These are phyloP conservation scores for Semicossyphus pulcher DNA, from an alignment of 2,113 vertebrate genomes.

Conservation along the genomic window DNA sequence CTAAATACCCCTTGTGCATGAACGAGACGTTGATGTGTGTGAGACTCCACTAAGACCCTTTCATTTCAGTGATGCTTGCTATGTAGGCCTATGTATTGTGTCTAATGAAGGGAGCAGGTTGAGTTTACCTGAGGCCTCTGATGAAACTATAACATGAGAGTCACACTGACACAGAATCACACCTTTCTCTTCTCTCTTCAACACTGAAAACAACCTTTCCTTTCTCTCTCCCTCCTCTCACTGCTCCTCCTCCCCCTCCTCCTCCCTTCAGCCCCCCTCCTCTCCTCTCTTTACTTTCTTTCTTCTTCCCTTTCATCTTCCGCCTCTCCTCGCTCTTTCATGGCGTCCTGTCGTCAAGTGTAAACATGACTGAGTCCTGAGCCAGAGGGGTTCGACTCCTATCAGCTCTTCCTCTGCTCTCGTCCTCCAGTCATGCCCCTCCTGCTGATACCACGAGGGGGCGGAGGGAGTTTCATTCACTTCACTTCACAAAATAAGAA, in stretches of 20 bases:
- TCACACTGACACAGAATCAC: slow-evolving; percentile 22
- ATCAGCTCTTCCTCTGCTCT: slow-evolving; percentile 55
- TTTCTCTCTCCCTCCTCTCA: background rate
- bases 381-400: slow-evolving; percentile 66
- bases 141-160: slow-evolving; percentile 2
- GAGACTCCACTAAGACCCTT: background rate
- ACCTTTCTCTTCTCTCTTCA: slow-evolving; percentile 54
- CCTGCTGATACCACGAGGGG: slow-evolving; percentile 45
- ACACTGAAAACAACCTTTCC: slow-evolving; percentile 51
- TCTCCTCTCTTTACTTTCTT: slow-evolving; percentile 41
- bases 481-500: slow-evolving; percentile 38
- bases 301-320: slow-evolving; percentile 69
- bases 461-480: slow-evolving; percentile 17
- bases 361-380: slow-evolving; percentile 68
- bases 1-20: too few species aligned
- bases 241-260: slow-evolving; percentile 1
- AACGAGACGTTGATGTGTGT: too few species aligned
- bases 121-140: background rate
- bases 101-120: background rate
- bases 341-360: slow-evolving; percentile 67
- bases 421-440: slow-evolving; percentile 60
- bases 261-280: background rate
- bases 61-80: background rate
- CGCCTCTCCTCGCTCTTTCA: slow-evolving; percentile 68
- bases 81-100: too few species aligned